Evolutionary conservation across 2,113 vertebrate genomes (phyloP), one percentile per base, ranked within the genome.

Genomic region (Triplophysa dalaica): DNA sequence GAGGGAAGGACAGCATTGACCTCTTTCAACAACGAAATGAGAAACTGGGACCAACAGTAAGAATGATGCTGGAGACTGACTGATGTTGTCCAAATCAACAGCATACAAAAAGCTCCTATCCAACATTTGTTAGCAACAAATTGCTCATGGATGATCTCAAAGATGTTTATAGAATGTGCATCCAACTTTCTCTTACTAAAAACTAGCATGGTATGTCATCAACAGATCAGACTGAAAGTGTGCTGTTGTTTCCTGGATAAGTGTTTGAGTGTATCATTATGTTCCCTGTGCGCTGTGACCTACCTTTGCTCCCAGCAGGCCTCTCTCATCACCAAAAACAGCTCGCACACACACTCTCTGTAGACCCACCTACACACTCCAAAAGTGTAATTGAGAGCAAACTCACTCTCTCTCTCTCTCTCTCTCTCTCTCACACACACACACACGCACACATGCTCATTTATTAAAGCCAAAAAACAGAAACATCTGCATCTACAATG

Each of bases 221-320:
- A 45, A 38, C 33, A 45, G 43, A 11, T 45, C 43, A 45, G 43
- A 58, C 54, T 19, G 5, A 58, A 1, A 45, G 43, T 58, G n/a
- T 21, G 19, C 7, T 58, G 2, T 1, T 21, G 3, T 19, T n/a
- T 54, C 24, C 68, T 70, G 19, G 2, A 38, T 56, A 56, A 58
- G 14, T 33, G 74, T 52, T 29, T 52, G 10, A 65, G 61, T 65
- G 43, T 52, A 52, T 52, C 64, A 65, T 21, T 50, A 64, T 52
- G 22, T 45, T 75, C 38, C 22, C 56, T 43, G 70, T 3, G 43
- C 17, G 0, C 61, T 52, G 9, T 75, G 74, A 76, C 74, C 43
- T 77, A 77, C 62, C 75, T 77, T 65, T 77, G 48, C 62, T 77
- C 38, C 50, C 48, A 66, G 75, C 75, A 65, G 61, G 75, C 61